These are phyloP conservation scores for Alethe castanea DNA, from an alignment of 2,113 vertebrate genomes.

Conservation along the genomic window DNA sequence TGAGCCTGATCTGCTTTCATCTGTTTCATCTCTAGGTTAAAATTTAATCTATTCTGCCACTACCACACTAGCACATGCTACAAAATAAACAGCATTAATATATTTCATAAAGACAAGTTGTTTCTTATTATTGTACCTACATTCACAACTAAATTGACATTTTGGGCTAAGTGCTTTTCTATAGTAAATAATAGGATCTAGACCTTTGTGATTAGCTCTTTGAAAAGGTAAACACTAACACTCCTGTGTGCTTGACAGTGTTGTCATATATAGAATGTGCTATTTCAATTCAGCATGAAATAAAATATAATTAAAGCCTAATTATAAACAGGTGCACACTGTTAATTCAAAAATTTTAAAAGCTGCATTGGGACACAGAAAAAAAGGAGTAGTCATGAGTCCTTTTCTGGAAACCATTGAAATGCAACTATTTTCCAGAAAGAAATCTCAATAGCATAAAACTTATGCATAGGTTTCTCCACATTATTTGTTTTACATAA, in stretches of 20 bases:
- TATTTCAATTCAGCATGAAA: not conserved
- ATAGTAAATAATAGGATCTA: not conserved
- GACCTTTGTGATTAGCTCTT: not conserved
- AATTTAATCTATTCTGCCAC: not conserved
- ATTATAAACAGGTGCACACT: conserved; percentile 12
- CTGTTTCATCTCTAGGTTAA: not conserved
- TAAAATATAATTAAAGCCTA: conserved; percentile 24
- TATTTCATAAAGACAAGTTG: not conserved
- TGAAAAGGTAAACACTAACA: not conserved
- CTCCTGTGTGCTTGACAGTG: not conserved
- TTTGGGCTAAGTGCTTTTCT: not conserved
- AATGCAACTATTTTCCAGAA: not conserved
- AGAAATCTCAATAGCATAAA: not conserved
- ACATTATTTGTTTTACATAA: not conserved
- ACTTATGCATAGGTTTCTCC: not conserved
- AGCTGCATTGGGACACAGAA: not conserved
- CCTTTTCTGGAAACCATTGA: not conserved
- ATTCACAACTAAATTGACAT: not conserved
- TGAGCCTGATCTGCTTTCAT: not conserved
- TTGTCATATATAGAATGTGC: not conserved
- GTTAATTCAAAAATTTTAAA: conserved; percentile 27
- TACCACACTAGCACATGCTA: not conserved
- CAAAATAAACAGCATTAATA: not conserved
- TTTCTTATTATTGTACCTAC: not conserved
- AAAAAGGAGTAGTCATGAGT: not conserved